Evolutionary conservation across 2,113 vertebrate species (phyloP), one percentile per base, ranked within the genome.

Genomic region (Gadus macrocephalus): DNA sequence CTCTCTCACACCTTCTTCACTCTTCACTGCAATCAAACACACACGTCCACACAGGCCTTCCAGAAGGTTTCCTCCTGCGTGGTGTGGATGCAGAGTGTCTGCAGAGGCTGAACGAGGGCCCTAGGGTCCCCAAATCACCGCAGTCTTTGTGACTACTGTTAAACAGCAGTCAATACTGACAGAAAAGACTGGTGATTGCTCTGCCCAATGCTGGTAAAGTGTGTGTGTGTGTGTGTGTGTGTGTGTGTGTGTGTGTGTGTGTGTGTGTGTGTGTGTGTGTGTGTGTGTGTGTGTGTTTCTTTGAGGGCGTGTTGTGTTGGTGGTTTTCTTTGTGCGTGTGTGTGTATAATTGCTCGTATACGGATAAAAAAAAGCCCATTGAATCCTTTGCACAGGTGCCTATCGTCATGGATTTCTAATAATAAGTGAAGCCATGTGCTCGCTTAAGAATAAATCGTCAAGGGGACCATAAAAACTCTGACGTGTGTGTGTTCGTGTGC

Each of bases 171-270:
- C 31, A 35, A 35, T 35, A 35, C 31, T 4, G 31, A 35, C 31
- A 35, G 31, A 35, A 71, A 70, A 62, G 8, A 73, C 82, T 83
- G 86, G 85, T 84, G 86, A 84, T 53, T 35, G 76, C 63, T 28
- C 42, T 68, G 72, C 66, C 75, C 63, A 28, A 15, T 61, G 64
- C 38, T 22, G 38, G 68, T 22, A 25, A 66, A 60, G 15, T 38
- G 28, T 31, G 25, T 31, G 53, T 55, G 53, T 58, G 53, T 31
- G 28, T 31, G 28, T 31, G 28, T 31, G 28, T 31, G 28, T 31
- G 3, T 31, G 28, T 31, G 3, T 31, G 3, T 31, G 3, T 31
- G 28, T 31, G 28, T 31, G 25, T 31, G 53, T 56, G 22, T 59
- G 53, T 35, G 31, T 35, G 31, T 35, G 31, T 35, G 31, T 35